Evolutionary conservation across 2,113 vertebrate species (phyloP).

Genomic region (Pomatostomus ruficeps): DNA sequence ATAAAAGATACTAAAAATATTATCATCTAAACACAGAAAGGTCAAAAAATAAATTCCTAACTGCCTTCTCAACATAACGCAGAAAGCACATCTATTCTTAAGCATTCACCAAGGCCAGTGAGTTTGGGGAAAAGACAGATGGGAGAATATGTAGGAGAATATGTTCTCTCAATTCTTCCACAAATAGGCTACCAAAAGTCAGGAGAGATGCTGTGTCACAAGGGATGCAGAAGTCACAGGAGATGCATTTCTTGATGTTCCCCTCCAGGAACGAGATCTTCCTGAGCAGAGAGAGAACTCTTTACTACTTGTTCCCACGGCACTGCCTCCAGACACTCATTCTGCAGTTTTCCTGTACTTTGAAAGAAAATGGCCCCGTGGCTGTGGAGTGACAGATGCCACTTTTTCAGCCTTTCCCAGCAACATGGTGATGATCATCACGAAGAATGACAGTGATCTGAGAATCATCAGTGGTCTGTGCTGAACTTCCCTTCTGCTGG

Average conservation of each 20-base stretch:
- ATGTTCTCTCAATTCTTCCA: conserved; percentile 20
- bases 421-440: background rate
- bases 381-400: background rate
- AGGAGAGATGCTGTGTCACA: conserved; percentile 3
- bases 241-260: background rate
- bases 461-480: background rate
- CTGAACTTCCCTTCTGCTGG: background rate
- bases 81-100: conserved; percentile 41
- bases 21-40: conserved; percentile 18
- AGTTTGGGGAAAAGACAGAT: conserved; percentile 36
- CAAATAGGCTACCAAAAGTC: conserved; percentile 41
- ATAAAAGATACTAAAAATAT: conserved; percentile 28
- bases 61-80: background rate
- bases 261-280: background rate
- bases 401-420: background rate
- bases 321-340: background rate
- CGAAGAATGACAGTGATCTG: background rate
- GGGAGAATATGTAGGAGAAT: conserved; percentile 18
- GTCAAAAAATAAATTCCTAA: conserved; percentile 49
- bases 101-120: conserved; percentile 15
- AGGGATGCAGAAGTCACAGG: background rate
- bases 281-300: background rate
- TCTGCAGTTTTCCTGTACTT: background rate
- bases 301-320: background rate
- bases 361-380: background rate